Base-by-base conservation (phyloP, 2,888 invertebrate genomes). In the Acleris cristana region DNA sequence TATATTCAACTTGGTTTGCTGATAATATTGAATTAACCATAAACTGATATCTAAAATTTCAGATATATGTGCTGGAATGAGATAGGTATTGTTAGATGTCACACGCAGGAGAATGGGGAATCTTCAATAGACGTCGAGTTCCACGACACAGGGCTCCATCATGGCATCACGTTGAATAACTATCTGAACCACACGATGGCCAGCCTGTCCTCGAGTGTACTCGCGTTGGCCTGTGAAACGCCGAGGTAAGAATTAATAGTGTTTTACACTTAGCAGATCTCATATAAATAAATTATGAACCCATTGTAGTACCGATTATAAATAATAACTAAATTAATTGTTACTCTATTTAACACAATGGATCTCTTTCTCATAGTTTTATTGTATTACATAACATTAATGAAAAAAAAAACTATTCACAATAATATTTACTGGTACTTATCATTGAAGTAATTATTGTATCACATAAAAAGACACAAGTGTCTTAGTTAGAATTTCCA, bases 111-210 rank as follows among this genome's bases (percentile, higher is more conserved):
- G 71, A 87, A 86, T 49, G 95, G 95, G 0, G 96, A 96, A 54
- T 96, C 96, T 64, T 95, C 95, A 0, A 97, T 99, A 62, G 98
- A 99, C 83, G 96, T 99, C 0, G 98, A 99, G 85, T 99, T 99
- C 86, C 99, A 99, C 78, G 98, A 99, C 87, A 94, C 96, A 0
- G 95, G 96, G 59, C 92, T 97, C 14, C 98, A 99, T 83, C 98
- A 98, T 81, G 95, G 97, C 23, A 95, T 99, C 83, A 97, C 98
- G 82, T 94, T 99, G 72, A 95, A 95, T 77, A 99, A 99, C 90
- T 96, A 95, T 79, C 90, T 96, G 51, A 95, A 96, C 71, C 98
- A 98, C 87, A 96, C 95, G 1, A 95, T 99, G 95, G 99, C 97
- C 12, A 96, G 97, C 69, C 87, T 99, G 64, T 98, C 98, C 8